Evolutionary conservation across 2,113 vertebrate genomes (phyloP), one percentile per base, ranked within the genome.

Genomic region (Perca schrenkii): DNA sequence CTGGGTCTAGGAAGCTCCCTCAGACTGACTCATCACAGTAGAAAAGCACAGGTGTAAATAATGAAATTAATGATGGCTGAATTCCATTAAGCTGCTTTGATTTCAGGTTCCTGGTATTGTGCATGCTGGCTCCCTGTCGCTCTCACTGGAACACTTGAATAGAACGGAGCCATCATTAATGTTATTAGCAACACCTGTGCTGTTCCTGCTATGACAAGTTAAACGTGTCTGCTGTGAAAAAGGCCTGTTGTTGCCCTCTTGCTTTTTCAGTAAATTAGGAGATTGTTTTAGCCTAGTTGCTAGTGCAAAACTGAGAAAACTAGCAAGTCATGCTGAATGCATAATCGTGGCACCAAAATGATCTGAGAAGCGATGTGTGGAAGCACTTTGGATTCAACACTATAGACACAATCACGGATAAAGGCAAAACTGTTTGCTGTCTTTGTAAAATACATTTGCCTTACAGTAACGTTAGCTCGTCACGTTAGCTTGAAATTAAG

Each of bases 371-470:
- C 25, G 22, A 25, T 5, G 17, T 19, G 8, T 50, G 4, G 49
- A 72, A 49, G 47, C 49, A 15, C 25, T 82, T 56, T 54, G 13
- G 10, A 74, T 21, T 68, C 14, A 25, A 69, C 47, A 50, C 19
- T n/a, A 13, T 21, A 36, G 47, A 62, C 6, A 47, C 31, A 17
- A 34, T 40, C 0, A 2, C 10, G 21, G 1, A 40, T 22, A 49
- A 12, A 64, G 28, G 21, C 8, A 31, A 22, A 8, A 3, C 56
- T 53, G 8, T 50, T 54, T 22, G 47, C 16, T 19, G 10, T 8
- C 14, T 63, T 64, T 73, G 16, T 57, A 34, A 60, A 57, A 22
- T 34, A 4, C 7, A 10, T 40, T 8, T 8, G 36, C 36, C 8
- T 40, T 40, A 40, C 8, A 40, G 40, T 40, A 40, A 40, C 40